Evolutionary conservation across 2,113 vertebrate genomes (phyloP), one percentile per base, ranked within the genome.

Genomic region (Calcarius ornatus): DNA sequence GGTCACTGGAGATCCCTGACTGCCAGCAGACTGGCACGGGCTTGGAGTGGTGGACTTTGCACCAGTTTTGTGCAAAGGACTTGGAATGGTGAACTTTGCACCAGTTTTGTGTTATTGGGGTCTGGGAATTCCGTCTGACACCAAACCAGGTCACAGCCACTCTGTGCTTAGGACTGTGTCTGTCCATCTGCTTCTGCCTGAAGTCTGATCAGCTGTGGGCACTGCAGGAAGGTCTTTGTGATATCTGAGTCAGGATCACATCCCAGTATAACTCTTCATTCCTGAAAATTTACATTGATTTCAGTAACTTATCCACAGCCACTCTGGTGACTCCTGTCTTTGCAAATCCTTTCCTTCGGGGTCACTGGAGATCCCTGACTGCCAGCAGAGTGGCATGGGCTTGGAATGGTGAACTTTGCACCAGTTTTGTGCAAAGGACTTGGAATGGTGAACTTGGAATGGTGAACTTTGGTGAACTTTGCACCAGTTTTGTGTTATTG

Each of bases 281-380:
- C 87, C 85, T 77, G 68, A 77, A 90, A 81, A 68, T 82, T 28
- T 28, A 54, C 81, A 70, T 25, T 31, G 54, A 82, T 88, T 85
- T 95, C 78, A 33, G 76, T 86, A 86, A 80, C 43, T 77, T 73
- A n/a, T 30, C 38, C 30, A 35, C 19, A 16, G 71, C 35, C 42
- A 5, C 85, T 48, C 70, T 14, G 60, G 64, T 0, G 0, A 21
- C 57, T 71, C 31, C 54, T 79, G 21, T n/a, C 51, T 43, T 51
- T 53, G 72, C 50, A 79, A 45, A 54, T 64, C 71, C 57, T 51
- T 0, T 43, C 42, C 54, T 37, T 3, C 28, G 27, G 80, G 80
- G 24, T 84, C 33, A 14, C 61, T 38, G 28, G 54, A 51, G 64
- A 28, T 28, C 31, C 43, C 51, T 73, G 24, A 10, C 7, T 0